Base-by-base conservation (phyloP, 2,888 invertebrate genomes). In the Microplitis manilae region DNA sequence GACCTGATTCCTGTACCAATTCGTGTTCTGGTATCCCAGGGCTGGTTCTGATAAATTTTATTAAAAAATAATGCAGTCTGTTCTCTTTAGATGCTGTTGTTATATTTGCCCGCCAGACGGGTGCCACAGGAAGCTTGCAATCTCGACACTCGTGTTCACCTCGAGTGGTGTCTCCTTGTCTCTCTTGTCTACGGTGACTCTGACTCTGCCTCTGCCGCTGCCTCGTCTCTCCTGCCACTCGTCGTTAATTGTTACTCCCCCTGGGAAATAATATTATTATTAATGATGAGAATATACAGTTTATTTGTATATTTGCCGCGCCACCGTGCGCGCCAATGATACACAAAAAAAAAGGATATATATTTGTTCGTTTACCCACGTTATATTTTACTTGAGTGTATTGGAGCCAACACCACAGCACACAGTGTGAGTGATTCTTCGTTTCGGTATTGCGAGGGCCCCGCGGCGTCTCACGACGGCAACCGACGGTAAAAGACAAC, bases 271-370 rank as follows among this genome's bases (percentile, higher is more conserved):
- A 50, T 50, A 50, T 50, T 50, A 50, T 50, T 50, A 50, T 50
- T 50, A 73, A 73, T 41, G 59, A 73, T 73, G 65, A 73, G 65
- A 68, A 69, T 77, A 67, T 76, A 70, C 50, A 68, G 20, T 76
- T 76, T 79, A 73, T 83, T 84, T 78, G 82, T 84, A 80, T 80
- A 68, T 82, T 85, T 84, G 83, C 84, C 85, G 84, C 86, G 84
- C 84, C 83, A 79, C 78, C 82, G 81, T 83, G 83, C 85, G 81
- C 83, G 84, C 74, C 68, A 75, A 80, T 65, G 69, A 64, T 64
- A 73, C 69, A 79, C 72, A 75, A 79, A 81, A 84, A 83, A 84
- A 80, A 78, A 76, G 77, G 80, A 79, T 79, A 80, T 79, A 79
- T 81, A 80, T 79, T 76, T 73, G 79, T 80, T 68, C 73, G 79